Percentiles rank a stretch among this genome's conserved stretches.
These are phyloP conservation scores for Luperina testacea DNA, from an alignment of 2,888 invertebrate species.

Conservation along the genomic window DNA sequence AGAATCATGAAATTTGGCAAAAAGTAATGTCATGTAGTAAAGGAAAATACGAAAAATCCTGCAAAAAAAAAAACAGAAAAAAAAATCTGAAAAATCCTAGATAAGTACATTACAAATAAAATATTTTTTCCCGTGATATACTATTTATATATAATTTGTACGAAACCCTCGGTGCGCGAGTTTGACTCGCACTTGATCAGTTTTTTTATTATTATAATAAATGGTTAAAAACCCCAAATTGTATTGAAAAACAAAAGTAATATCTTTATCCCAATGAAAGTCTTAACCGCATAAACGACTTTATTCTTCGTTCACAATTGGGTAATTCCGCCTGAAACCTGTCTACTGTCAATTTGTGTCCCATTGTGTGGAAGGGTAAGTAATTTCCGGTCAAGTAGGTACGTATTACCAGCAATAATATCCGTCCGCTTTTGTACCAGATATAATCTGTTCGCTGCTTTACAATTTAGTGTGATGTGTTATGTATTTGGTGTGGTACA, in stretches of 20 bases:
- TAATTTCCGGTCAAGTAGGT: constrained; percentile 62
- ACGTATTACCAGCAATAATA: constrained; percentile 44
- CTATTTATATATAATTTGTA: too few species aligned
- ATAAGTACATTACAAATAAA: too few species aligned
- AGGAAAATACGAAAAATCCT: too few species aligned
- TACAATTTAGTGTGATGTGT: constrained; percentile 34
- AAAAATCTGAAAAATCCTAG: too few species aligned
- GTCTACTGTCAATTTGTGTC: constrained; percentile 44
- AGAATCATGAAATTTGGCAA: too few species aligned
- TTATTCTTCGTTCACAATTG: constrained; percentile 12
- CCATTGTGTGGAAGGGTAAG: constrained; percentile 48
- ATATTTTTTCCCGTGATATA: too few species aligned
- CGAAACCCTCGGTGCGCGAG: too few species aligned
- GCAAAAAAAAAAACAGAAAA: too few species aligned
- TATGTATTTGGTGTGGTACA: background rate
- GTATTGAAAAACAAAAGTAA: background rate
- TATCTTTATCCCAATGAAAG: background rate
- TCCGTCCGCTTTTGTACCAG: constrained; percentile 29
- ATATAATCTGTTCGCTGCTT: constrained; percentile 31
- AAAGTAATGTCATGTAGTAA: too few species aligned
- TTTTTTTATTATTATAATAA: too few species aligned
- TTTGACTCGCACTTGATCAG: too few species aligned
- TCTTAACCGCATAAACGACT: background rate
- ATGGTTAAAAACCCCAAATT: background rate
- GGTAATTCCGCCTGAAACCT: constrained; percentile 24